A percentile compares a stretch with the other conserved stretches of the same genome.
These are phyloP conservation scores for Chlamydotis undulata DNA, from an alignment of 2,113 vertebrate species.

Conservation along the genomic window DNA sequence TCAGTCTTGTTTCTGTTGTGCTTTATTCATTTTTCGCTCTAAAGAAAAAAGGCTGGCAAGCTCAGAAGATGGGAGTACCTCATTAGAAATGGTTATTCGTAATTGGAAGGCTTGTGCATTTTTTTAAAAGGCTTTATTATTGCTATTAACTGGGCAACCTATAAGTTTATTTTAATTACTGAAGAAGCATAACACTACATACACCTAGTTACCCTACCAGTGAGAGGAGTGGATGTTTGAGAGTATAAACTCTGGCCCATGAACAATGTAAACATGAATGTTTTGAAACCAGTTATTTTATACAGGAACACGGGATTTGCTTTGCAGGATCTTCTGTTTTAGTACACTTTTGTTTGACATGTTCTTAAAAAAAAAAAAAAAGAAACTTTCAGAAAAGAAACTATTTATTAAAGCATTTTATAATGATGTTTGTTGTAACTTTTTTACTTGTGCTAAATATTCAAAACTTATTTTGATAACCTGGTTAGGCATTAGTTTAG, in stretches of 20 bases:
- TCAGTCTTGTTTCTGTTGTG: constrained; percentile 75
- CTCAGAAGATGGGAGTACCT: constrained; percentile 72
- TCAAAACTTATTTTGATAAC: constrained; percentile 71
- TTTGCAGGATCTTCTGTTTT: constrained; percentile 85
- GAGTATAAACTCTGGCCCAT: constrained; percentile 63
- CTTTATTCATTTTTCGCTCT: constrained; percentile 74
- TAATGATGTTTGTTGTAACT: constrained; percentile 79
- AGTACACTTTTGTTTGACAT: constrained; percentile 84
- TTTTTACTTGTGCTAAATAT: constrained; percentile 70
- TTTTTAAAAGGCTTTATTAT: constrained; percentile 41
- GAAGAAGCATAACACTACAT: constrained; percentile 64
- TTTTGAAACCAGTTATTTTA: constrained; percentile 79
- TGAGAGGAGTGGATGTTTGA: constrained; percentile 32
- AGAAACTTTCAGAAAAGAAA: constrained; percentile 75
- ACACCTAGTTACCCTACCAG: constrained; percentile 45
- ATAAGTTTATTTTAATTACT: constrained; percentile 63
- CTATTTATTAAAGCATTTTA: constrained; percentile 96
- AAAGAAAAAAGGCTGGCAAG: constrained; percentile 65
- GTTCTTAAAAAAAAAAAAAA: constrained; percentile 74
- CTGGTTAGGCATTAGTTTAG: constrained; percentile 60
- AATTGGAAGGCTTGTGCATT: constrained; percentile 35
- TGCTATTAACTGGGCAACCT: constrained; percentile 60
- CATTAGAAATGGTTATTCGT: constrained; percentile 46
- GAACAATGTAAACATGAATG: constrained; percentile 64
- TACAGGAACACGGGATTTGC: constrained; percentile 79